A percentile compares a stretch with the other conserved stretches of the same genome.
Conservation (phyloP, 1,140 invertebrate genomes). For the Drosophila sturtevanti region DNA sequence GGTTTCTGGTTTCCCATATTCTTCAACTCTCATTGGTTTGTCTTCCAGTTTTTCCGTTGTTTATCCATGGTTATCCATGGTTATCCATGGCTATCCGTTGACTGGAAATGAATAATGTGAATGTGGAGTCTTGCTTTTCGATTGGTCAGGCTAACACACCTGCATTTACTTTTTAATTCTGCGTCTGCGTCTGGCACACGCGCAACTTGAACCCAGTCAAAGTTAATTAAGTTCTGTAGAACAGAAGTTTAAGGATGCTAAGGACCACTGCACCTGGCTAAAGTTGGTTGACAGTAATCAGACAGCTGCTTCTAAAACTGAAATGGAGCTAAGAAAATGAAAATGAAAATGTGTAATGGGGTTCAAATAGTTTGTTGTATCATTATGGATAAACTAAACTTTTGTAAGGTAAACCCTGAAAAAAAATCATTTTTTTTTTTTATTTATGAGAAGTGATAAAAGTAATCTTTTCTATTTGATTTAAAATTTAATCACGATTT, state of each 20-base stretch:
- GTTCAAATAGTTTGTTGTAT: not conserved
- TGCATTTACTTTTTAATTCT: not conserved
- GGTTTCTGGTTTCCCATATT: constrained; percentile 47
- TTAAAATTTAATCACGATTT: too few species aligned
- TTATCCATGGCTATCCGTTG: constrained; percentile 59
- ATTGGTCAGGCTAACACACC: constrained; percentile 34
- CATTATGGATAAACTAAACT: not conserved
- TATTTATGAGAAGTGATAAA: too few species aligned
- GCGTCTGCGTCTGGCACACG: constrained; percentile 11
- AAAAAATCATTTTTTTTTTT: too few species aligned
- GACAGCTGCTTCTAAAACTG: constrained; percentile 29
- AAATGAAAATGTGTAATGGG: not conserved
- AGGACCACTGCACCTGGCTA: constrained; percentile 9
- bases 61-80: constrained; percentile 58
- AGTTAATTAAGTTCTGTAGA: constrained; percentile 70
- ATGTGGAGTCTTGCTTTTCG: constrained; percentile 34
- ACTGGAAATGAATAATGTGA: constrained; percentile 3
- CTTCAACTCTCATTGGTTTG: constrained; percentile 58
- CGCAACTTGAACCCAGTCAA: constrained; percentile 42
- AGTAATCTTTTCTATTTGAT: too few species aligned
- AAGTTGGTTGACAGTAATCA: constrained; percentile 15
- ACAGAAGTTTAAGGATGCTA: constrained; percentile 35
- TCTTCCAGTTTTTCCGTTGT: constrained; percentile 56
- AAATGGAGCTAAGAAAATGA: not conserved
- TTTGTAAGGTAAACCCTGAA: not conserved